Evolutionary conservation across 2,797 vertebrate genomes (phyloP).

Genomic region (Tolypeutes matacus): DNA sequence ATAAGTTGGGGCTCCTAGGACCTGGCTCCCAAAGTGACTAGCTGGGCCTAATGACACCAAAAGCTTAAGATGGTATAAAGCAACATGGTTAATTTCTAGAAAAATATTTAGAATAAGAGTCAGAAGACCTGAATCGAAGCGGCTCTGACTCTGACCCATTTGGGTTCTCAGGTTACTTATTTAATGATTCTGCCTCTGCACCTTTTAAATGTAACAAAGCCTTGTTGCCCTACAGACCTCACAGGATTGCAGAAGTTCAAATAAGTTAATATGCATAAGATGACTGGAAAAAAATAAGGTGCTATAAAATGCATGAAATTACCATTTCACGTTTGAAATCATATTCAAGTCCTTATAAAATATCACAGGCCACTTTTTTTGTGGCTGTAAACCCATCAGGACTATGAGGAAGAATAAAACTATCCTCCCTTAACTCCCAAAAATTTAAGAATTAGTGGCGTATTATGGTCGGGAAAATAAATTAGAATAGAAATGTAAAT

Average conservation of each 20-base stretch:
- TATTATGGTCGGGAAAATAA: background rate
- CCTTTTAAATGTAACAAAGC: background rate
- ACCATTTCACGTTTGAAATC: background rate
- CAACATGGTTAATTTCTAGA: background rate
- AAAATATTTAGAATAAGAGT: background rate
- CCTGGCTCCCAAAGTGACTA: background rate
- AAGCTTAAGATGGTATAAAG: background rate
- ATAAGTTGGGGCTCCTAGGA: background rate
- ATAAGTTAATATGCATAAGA: background rate
- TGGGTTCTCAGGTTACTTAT: background rate
- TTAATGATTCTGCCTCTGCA: background rate
- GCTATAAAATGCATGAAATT: background rate
- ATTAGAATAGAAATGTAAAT: background rate
- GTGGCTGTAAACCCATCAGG: background rate
- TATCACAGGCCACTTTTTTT: background rate
- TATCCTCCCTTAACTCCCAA: background rate
- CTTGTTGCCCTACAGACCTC: too few species aligned
- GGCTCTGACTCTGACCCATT: background rate
- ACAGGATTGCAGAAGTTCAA: background rate
- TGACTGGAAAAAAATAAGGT: conserved; percentile 8
- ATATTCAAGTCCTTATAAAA: conserved; percentile 11
- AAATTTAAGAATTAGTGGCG: conserved; percentile 18
- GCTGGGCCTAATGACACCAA: background rate
- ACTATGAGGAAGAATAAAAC: conserved; percentile 3
- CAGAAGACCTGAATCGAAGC: background rate